Evolutionary conservation across 30 jellyfish, hydroid and myxozoan genomes (phyloP).

Genomic region (Aurelia sp.): DNA sequence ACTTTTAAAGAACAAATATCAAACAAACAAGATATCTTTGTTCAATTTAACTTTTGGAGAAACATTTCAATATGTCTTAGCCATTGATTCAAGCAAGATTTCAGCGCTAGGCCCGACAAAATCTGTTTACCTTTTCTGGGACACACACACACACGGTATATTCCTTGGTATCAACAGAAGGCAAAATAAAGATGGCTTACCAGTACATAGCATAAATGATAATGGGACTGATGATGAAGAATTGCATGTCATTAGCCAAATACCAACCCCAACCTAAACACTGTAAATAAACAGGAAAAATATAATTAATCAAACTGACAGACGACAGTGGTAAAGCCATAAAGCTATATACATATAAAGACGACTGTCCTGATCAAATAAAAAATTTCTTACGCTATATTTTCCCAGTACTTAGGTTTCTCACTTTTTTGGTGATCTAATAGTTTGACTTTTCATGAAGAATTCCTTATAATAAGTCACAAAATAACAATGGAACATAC

Average conservation of each 20-base stretch:
- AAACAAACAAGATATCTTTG: neutral
- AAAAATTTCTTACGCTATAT: no score
- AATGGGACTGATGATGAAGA: conserved; percentile 88
- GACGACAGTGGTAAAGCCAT: neutral
- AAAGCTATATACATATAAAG: neutral
- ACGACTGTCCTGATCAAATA: no score
- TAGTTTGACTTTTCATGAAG: no score
- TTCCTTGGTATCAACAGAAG: neutral
- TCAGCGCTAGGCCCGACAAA: neutral
- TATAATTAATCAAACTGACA: neutral
- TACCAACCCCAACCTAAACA: conserved; percentile 99
- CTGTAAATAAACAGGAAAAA: conserved; percentile 30
- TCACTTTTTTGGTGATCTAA: no score
- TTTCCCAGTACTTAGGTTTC: no score
- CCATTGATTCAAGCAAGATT: neutral
- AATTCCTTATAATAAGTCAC: neutral
- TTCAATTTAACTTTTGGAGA: no score
- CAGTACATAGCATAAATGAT: conserved; percentile 70
- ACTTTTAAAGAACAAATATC: no score
- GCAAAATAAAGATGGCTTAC: conserved; percentile 40
- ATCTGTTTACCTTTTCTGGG: neutral
- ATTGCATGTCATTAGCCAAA: conserved; percentile 98
- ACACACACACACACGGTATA: no score
- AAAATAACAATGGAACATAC: neutral
- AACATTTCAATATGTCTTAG: no score